phyloP scores from a whole-genome alignment of 2,888 invertebrate species.

The Eupithecia insigniata region DNA sequence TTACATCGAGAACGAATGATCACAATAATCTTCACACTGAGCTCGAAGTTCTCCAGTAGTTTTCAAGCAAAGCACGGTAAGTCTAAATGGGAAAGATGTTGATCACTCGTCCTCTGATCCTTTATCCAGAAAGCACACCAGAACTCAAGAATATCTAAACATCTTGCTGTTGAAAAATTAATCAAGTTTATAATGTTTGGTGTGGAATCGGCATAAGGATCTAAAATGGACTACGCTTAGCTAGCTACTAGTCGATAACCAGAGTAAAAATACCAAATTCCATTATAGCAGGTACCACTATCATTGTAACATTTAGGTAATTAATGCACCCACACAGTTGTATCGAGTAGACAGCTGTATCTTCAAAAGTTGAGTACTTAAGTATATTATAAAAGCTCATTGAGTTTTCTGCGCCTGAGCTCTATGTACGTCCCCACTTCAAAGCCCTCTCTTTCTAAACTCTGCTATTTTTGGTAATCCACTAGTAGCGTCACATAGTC shows the following conservation, averaged over 20 bases:
- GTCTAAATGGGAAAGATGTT: background rate
- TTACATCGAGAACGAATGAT: background rate
- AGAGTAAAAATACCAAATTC: background rate
- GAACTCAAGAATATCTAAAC: background rate
- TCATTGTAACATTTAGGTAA: background rate
- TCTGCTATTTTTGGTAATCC: background rate
- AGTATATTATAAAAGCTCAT: background rate
- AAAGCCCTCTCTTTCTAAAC: background rate
- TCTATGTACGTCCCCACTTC: background rate
- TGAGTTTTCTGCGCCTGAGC: background rate
- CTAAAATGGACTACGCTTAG: background rate
- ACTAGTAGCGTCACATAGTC: background rate
- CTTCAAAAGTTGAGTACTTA: background rate
- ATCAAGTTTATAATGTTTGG: background rate
- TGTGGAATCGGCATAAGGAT: background rate
- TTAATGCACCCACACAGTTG: background rate
- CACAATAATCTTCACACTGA: background rate
- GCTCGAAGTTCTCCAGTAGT: background rate
- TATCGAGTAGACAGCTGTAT: background rate
- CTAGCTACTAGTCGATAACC: background rate
- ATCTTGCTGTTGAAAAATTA: background rate
- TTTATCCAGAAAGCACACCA: background rate
- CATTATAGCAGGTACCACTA: background rate
- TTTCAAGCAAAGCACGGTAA: background rate
- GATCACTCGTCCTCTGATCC: slow-evolving; percentile 8